Evolutionary conservation across 1,140 invertebrate species (phyloP).

Genomic region (Lepidurus arcticus): DNA sequence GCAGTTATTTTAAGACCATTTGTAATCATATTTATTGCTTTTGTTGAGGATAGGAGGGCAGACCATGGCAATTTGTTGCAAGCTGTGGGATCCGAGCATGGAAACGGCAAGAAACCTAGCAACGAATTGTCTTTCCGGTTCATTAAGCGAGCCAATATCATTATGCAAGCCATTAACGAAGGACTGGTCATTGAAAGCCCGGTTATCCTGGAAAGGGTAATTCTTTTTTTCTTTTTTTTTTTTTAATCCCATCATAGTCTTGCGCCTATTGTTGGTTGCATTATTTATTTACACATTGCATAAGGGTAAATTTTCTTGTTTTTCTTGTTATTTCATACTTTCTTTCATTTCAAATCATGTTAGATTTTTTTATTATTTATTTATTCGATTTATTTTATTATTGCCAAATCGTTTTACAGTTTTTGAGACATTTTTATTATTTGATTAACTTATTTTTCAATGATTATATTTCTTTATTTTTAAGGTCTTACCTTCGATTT

Average conservation of each 20-base stretch:
- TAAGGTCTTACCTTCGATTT: too few species aligned
- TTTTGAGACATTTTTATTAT: too few species aligned
- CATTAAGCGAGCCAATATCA: conserved; percentile 55
- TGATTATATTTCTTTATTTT: too few species aligned
- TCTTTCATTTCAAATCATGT: not conserved
- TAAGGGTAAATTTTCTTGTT: not conserved
- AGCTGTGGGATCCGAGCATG: not conserved
- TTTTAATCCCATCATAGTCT: not conserved
- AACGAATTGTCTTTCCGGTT: conserved; percentile 34
- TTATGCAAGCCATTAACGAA: conserved; percentile 54
- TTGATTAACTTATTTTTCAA: too few species aligned
- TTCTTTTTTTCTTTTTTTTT: conserved; percentile 24
- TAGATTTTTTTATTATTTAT: too few species aligned
- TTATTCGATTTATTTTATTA: too few species aligned
- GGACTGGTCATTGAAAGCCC: conserved; percentile 54
- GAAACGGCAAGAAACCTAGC: not conserved
- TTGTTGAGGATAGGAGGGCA: not conserved
- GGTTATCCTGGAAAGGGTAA: conserved; percentile 51
- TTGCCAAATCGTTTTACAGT: too few species aligned
- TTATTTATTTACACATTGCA: too few species aligned
- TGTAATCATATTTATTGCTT: not conserved
- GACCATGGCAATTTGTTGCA: not conserved
- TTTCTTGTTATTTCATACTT: not conserved
- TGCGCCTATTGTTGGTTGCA: too few species aligned
- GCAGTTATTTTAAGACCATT: not conserved